Base-by-base conservation (phyloP, 2,888 invertebrate genomes). In the Nineta flava region DNA sequence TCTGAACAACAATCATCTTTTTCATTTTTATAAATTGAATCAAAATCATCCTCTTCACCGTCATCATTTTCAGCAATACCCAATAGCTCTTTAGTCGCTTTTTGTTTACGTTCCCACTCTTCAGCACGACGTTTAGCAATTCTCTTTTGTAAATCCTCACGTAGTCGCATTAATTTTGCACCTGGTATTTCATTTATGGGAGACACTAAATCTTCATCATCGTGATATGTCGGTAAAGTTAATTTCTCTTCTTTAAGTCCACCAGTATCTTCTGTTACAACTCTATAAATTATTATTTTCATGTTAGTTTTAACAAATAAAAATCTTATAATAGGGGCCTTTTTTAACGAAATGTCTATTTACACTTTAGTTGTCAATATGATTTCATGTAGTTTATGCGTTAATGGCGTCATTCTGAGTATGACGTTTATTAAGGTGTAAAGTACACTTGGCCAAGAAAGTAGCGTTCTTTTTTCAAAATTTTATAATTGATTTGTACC, bases 71-170 rank as follows among this genome's bases (percentile, higher is more conserved):
- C 63, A 2, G 63, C 62, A 10, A 68, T 65, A 38, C 68, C 61
- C 43, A 52, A 53, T 63, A 31, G 62, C 60, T 51, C 59, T 56
- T 53, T 60, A 60, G 56, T 62, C 60, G 69, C 64, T 51, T 81
- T 75, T 26, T 75, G 66, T 47, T 78, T 76, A 57, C 80, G 76
- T 50, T 76, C 72, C 77, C 87, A 77, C 56, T 84, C 80, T 51
- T 81, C 71, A 38, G 79, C 75, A 47, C 87, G 70, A 58, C 79
- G 81, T 53, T 76, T 73, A 2, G 77, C 77, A 59, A 92, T 90
- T 64, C 82, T 71, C 12, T 74, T 70, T 58, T 82, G 76, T 2
- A 92, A 69, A 53, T 81, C 78, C 52, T 79, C 75, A 60, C 81
- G 82, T 48, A 92, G 67, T 56, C 76, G 78, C n/a, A 73, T 63